Base-by-base conservation (phyloP, 2,113 vertebrate genomes). In the Calidris pugnax region DNA sequence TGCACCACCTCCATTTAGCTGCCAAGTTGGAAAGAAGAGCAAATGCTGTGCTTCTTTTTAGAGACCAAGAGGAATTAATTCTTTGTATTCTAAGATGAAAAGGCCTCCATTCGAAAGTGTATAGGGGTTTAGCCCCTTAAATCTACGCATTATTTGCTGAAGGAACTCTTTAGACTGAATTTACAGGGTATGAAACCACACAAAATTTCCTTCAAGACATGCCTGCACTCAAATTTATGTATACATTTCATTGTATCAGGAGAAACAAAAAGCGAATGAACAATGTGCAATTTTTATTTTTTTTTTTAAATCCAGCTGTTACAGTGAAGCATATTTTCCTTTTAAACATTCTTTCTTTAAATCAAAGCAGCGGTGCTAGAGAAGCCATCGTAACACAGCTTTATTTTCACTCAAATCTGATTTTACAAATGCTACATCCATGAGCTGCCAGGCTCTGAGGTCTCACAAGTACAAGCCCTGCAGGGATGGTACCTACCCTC, bases 11-110 rank as follows among this genome's bases (percentile, higher is more conserved):
- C 96, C 93, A 93, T 91, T 94, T 80, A 94, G 87, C 82, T 95
- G 93, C 96, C 95, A 97, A 95, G 51, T 68, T 93, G 87, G 87
- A 87, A 95, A 79, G 78, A 94, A 81, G 66, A 93, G 67, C 76
- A 91, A 94, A 96, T 56, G 51, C 28, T 90, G 57, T 89, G 50
- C 51, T 94, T 56, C 89, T 89, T 93, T 92, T 56, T 41, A 67
- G 51, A 94, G 57, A 79, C 23, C 0, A 2, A n/a, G 32, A 72
- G 30, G 45, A 83, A 91, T 90, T 84, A 87, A 75, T 88, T 53
- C 35, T 72, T 82, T 62, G 66, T 82, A 69, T 66, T 82, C 62
- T 17, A 74, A 74, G 59, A 92, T 57, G 21, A 85, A 78, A 53
- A 86, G 47, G 55, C 33, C 41, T 87, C 64, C 12, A 1, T 43